These are phyloP conservation scores for Elachura formosa DNA, from an alignment of 2,113 vertebrate genomes.

Conservation along the genomic window DNA sequence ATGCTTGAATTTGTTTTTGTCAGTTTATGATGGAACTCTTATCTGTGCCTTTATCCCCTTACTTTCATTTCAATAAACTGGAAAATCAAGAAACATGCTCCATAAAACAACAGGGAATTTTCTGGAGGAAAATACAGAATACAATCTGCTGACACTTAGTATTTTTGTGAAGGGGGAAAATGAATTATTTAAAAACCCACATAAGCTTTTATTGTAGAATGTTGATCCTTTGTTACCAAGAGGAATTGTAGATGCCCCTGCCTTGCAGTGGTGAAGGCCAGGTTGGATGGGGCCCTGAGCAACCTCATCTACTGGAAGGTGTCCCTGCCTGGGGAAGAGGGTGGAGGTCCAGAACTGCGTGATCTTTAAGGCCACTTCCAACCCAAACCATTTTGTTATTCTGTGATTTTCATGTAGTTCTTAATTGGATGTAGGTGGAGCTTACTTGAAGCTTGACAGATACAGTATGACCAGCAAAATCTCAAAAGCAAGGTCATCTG, in stretches of 20 bases:
- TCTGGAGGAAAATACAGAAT: neutral
- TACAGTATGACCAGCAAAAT: neutral
- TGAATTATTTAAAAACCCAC: neutral
- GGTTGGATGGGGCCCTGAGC: neutral
- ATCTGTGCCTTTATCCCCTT: neutral
- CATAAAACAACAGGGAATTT: neutral
- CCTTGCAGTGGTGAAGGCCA: neutral
- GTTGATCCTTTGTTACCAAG: neutral
- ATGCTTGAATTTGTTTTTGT: neutral
- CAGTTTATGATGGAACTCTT: neutral
- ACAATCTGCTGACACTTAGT: neutral
- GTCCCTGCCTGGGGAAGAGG: neutral
- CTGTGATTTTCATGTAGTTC: neutral
- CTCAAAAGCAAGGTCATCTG: fast-evolving
- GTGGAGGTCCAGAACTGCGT: neutral
- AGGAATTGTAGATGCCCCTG: neutral
- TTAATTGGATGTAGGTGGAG: neutral
- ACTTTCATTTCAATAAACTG: neutral
- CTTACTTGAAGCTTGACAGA: neutral
- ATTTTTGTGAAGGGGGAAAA: neutral
- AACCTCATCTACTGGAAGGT: neutral
- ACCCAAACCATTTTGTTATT: neutral
- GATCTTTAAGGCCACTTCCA: neutral
- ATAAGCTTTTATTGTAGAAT: neutral
- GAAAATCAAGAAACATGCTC: neutral